Evolutionary conservation across 2,797 vertebrate genomes (phyloP).

Genomic region (Sebastes jordani): DNA sequence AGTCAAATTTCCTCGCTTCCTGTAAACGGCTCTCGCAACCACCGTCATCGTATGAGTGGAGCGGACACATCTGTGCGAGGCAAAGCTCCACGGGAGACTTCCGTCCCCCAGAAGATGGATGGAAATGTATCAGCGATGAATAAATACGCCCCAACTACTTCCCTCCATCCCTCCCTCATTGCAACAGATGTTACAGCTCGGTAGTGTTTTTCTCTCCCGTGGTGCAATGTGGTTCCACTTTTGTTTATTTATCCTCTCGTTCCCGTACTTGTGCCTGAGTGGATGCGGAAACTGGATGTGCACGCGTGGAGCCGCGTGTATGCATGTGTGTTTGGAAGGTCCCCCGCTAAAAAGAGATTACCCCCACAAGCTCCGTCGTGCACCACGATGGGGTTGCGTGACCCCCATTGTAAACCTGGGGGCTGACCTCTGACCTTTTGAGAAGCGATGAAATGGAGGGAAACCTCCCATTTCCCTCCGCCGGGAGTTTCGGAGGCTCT

Average conservation of each 20-base stretch:
- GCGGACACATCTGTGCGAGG: conserved; percentile 68
- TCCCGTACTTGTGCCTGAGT: conserved; percentile 52
- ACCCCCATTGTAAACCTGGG: conserved; percentile 78
- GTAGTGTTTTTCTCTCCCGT: conserved; percentile 43
- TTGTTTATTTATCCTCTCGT: conserved; percentile 71
- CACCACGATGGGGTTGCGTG: conserved; percentile 64
- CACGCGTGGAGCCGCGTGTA: conserved; percentile 19
- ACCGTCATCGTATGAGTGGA: conserved; percentile 34
- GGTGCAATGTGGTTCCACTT: conserved; percentile 70
- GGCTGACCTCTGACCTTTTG: conserved; percentile 75
- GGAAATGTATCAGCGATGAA: conserved; percentile 66
- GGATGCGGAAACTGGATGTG: conserved; percentile 58
- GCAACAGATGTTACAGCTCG: conserved; percentile 66
- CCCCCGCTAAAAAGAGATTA: conserved; percentile 65
- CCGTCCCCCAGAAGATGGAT: conserved; percentile 57
- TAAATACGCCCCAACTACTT: conserved; percentile 66
- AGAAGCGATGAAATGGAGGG: conserved; percentile 71
- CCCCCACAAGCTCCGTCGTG: conserved; percentile 52
- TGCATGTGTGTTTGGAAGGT: conserved; percentile 36
- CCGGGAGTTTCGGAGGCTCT: conserved; percentile 27
- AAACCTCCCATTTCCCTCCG: conserved; percentile 69
- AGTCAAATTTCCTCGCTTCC: conserved; percentile 56
- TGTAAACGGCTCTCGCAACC: conserved; percentile 59
- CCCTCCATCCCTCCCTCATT: conserved; percentile 51
- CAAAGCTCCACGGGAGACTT: conserved; percentile 46